Conservation (phyloP, 1,140 invertebrate genomes). For the Octopus sinensis region DNA sequence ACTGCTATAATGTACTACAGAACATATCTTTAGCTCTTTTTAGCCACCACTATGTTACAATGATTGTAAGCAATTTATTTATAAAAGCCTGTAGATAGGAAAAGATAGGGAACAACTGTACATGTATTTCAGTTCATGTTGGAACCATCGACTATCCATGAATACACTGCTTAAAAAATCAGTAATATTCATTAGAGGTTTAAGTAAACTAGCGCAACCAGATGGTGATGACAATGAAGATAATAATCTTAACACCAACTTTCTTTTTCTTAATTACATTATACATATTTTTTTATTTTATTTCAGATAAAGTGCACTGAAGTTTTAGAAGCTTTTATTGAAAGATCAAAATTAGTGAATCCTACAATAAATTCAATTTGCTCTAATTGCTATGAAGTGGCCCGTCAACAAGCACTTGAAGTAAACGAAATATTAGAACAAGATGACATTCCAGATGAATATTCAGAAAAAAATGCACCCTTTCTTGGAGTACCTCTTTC, state of each 20-base stretch:
- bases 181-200: neutral
- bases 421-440: slow-evolving; percentile 43
- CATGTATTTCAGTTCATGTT: neutral
- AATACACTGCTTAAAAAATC: neutral
- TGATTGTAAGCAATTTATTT: too few relatives aligned
- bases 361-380: slow-evolving; percentile 47
- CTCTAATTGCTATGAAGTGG: slow-evolving; percentile 43
- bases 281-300: neutral
- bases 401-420: slow-evolving; percentile 43
- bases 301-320: slow-evolving; percentile 45
- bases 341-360: slow-evolving; percentile 45
- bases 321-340: slow-evolving; percentile 49
- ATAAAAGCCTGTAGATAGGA: too few relatives aligned
- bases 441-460: slow-evolving; percentile 29
- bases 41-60: too few relatives aligned
- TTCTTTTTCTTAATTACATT: neutral
- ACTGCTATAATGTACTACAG: too few relatives aligned
- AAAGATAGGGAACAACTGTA: neutral
- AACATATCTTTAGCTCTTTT: too few relatives aligned
- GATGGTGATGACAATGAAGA: neutral
- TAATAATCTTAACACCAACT: neutral
- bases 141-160: neutral
- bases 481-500: slow-evolving; percentile 54
- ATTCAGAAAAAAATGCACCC: slow-evolving; percentile 42
- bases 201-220: neutral